Evolutionary conservation across 2,888 invertebrate species (phyloP).

Genomic region (Chorisops tibialis): DNA sequence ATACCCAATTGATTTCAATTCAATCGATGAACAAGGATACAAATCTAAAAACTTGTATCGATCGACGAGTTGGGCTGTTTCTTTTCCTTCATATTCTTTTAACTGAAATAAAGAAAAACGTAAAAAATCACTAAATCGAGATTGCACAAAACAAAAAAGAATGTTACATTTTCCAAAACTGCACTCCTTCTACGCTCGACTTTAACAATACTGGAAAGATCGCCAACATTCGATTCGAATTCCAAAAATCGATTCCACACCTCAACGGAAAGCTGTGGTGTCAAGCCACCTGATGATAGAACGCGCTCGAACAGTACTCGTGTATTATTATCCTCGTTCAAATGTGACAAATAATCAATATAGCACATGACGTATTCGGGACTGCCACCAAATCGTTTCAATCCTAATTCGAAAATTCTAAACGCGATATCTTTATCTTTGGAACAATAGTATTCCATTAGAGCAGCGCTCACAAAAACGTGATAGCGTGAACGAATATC

Average conservation of each 20-base stretch:
- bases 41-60: slow-evolving; percentile 93
- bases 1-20: slow-evolving; percentile 85
- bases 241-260: slow-evolving; percentile 99
- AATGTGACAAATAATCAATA: slow-evolving; percentile 94
- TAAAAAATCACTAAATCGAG: not conserved
- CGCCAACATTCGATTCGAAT: slow-evolving; percentile 98
- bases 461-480: slow-evolving; percentile 92
- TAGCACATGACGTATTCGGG: slow-evolving; percentile 95
- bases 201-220: slow-evolving; percentile 94
- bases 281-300: slow-evolving; percentile 85
- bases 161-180: slow-evolving; percentile 78
- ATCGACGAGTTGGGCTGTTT: slow-evolving; percentile 95
- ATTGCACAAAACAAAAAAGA: not conserved
- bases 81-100: slow-evolving; percentile 94
- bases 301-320: slow-evolving; percentile 97
- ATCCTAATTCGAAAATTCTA: slow-evolving; percentile 92
- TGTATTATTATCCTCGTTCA: slow-evolving; percentile 99
- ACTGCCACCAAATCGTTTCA: slow-evolving; percentile 93
- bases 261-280: slow-evolving; percentile 90
- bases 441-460: slow-evolving; percentile 99
- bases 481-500: slow-evolving; percentile 82
- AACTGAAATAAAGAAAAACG: slow-evolving; percentile 56
- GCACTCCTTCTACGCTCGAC: slow-evolving; percentile 91
- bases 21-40: slow-evolving; percentile 87
- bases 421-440: slow-evolving; percentile 97